Evolutionary conservation across 2,888 invertebrate genomes (phyloP).

Genomic region (Ectropis crepuscularia): DNA sequence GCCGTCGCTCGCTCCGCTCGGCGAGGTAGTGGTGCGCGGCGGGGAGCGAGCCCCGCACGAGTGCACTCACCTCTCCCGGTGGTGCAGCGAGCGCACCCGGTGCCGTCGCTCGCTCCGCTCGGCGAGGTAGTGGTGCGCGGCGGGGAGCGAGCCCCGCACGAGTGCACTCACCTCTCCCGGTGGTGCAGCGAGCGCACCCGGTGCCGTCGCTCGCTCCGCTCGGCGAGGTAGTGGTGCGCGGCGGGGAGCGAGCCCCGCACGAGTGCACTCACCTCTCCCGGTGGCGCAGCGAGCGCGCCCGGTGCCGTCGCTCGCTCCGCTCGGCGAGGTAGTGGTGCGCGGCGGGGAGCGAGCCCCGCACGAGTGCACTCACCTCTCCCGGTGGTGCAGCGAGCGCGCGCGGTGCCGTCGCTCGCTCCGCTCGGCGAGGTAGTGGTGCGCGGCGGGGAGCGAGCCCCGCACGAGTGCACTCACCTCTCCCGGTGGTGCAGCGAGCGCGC

Average conservation of each 20-base stretch:
- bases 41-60: constrained; percentile 87
- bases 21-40: constrained; percentile 87
- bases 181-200: constrained; percentile 48
- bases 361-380: constrained; percentile 72
- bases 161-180: constrained; percentile 44
- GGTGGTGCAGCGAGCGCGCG: constrained; percentile 35
- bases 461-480: constrained; percentile 75
- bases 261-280: constrained; percentile 55
- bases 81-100: constrained; percentile 47
- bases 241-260: constrained; percentile 87
- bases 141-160: constrained; percentile 87
- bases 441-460: constrained; percentile 86
- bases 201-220: constrained; percentile 78
- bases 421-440: constrained; percentile 87
- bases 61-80: constrained; percentile 44
- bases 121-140: constrained; percentile 87
- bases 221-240: constrained; percentile 88
- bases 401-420: constrained; percentile 78
- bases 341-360: constrained; percentile 85
- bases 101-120: constrained; percentile 80
- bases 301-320: constrained; percentile 76
- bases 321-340: constrained; percentile 88
- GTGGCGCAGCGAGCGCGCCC: constrained; percentile 46
- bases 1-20: constrained; percentile 78
- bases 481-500: constrained; percentile 35